Evolutionary conservation across 1,140 invertebrate genomes (phyloP).

Genomic region (Eubasilissa regina): DNA sequence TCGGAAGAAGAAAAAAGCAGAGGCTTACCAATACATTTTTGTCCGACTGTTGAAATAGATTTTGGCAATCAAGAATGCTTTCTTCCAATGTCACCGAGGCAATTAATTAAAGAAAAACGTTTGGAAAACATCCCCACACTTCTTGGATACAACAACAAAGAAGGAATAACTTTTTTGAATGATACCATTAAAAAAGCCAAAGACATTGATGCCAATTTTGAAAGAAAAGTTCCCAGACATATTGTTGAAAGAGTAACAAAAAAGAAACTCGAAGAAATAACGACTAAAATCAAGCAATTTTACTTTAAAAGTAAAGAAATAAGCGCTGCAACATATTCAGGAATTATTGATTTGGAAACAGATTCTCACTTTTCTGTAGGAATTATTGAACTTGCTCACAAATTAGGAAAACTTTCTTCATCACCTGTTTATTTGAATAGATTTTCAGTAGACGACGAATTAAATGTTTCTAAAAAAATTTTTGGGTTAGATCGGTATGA

Average conservation of each 20-base stretch:
- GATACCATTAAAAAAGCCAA: conserved; percentile 62
- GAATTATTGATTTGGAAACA: conserved; percentile 66
- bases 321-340: conserved; percentile 56
- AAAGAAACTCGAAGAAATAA: conserved; percentile 64
- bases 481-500: conserved; percentile 58
- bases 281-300: conserved; percentile 66
- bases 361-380: conserved; percentile 67
- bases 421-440: conserved; percentile 70
- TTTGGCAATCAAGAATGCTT: conserved; percentile 64
- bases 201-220: conserved; percentile 63
- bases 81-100: conserved; percentile 64
- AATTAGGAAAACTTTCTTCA: conserved; percentile 62
- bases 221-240: conserved; percentile 64
- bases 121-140: conserved; percentile 75
- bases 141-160: conserved; percentile 75
- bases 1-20: conserved; percentile 63
- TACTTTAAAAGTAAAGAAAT: conserved; percentile 69
- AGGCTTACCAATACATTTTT: conserved; percentile 68
- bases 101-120: conserved; percentile 64
- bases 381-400: conserved; percentile 63
- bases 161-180: conserved; percentile 71
- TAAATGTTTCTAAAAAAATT: conserved; percentile 65
- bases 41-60: conserved; percentile 68
- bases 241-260: conserved; percentile 60
- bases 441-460: conserved; percentile 67